Percentiles rank a stretch among this genome's conserved stretches.
Evolutionary conservation across 2,797 vertebrate species (phyloP).

Genomic region (Zalophus californianus): DNA sequence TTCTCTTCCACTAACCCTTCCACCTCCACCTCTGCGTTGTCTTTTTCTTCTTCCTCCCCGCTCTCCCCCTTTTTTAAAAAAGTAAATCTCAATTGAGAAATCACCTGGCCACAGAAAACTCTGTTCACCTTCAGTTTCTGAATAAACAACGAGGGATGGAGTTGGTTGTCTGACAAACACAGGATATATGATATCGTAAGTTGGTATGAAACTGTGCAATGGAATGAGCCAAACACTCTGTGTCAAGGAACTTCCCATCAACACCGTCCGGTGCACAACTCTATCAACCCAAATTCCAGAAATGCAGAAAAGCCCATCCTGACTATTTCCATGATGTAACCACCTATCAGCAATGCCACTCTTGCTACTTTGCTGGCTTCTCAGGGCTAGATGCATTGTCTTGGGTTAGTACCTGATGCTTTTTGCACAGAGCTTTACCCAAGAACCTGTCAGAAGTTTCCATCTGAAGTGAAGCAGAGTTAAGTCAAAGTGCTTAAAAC

Average conservation of each 20-base stretch:
- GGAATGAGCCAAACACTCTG: not conserved
- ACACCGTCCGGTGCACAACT: not conserved
- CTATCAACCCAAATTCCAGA: not conserved
- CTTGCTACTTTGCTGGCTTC: fast-evolving
- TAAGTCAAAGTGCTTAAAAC: not conserved
- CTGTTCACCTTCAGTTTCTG: not conserved
- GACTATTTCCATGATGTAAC: fast-evolving
- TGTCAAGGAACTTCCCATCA: not conserved
- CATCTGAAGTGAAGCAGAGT: not conserved
- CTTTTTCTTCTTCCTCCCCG: not conserved
- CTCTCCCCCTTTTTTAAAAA: not conserved
- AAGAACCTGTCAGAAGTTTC: conserved; percentile 20
- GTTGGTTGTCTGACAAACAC: not conserved
- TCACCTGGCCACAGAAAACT: not conserved
- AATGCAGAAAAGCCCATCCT: not conserved
- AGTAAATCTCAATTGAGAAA: conserved; percentile 3
- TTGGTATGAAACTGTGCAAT: not conserved
- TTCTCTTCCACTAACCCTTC: not conserved
- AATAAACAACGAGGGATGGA: not conserved
- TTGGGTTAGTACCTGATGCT: not conserved
- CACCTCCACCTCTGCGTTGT: not conserved
- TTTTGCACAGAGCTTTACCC: not conserved
- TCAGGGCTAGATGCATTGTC: not conserved
- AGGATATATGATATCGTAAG: not conserved
- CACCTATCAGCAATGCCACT: fast-evolving